Evolutionary conservation across 1,140 invertebrate species (phyloP), one percentile per base, ranked within the genome.

Genomic region (Hylyphantes graminicola): DNA sequence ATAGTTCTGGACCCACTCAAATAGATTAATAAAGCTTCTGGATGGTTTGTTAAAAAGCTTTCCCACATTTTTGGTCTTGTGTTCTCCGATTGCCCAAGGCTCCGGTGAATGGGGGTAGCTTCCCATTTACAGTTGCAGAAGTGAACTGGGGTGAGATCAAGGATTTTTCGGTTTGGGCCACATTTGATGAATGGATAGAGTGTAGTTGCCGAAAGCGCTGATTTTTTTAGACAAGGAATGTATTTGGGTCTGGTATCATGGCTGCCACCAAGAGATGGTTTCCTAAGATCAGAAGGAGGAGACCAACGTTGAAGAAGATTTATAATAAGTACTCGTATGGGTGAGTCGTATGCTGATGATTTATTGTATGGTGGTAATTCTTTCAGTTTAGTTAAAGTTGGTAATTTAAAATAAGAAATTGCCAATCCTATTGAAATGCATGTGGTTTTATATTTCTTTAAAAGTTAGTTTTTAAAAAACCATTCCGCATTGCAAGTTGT

Each of bases 21-120:
- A 67, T 73, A 73, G 79, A 81, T 81, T 81, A 81, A 81, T 81
- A 73, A 73, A 61, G 13, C 77, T 53, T 17, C 50, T 17, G 50
- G 51, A 10, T 51, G 35, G 15, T n/a, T 13, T 70, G 72, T 11
- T 12, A 55, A 35, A 35, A 35, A n/a, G 50, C 48, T 76, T 21
- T 15, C 21, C 19, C 48, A 50, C 57, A 57, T 80, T 79, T 57
- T 17, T 61, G 10, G 12, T 12, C 7, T 67, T 11, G n/a, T 80
- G 9, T 15, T 59, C 17, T 21, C 53, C 76, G 54, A 50, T 53
- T 78, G 17, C 53, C 21, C 77, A 80, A 70, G 77, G 77, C 65
- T 70, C 77, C 57, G 35, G 35, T 80, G 64, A 70, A 78, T 78
- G 76, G 76, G 17, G 21, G 8, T 51, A 51, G 61, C 50, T 65